Evolutionary conservation across 2,113 vertebrate genomes (phyloP).

Genomic region (Leiothrix lutea): DNA sequence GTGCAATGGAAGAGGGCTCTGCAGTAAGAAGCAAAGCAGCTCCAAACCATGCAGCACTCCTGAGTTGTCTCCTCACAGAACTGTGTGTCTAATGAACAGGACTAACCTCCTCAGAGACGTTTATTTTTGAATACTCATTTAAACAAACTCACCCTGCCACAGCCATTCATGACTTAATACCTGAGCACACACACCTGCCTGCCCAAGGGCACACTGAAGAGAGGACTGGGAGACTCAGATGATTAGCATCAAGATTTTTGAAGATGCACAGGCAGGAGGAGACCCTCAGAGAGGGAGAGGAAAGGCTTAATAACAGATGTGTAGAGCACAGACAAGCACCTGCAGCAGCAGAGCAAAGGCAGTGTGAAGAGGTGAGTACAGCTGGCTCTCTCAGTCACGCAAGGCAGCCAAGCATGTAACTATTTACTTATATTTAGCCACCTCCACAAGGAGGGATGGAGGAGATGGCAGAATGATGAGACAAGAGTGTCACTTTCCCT

Average conservation of each 20-base stretch:
- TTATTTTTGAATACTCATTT: background rate
- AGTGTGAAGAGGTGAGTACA: background rate
- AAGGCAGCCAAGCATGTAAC: background rate
- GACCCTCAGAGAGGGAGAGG: background rate
- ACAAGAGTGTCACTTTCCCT: background rate
- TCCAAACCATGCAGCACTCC: background rate
- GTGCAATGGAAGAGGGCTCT: background rate
- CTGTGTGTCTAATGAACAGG: background rate
- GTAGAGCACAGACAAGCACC: background rate
- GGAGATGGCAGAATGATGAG: background rate
- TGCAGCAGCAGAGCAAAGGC: background rate
- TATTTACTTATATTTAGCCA: slow-evolving; percentile 15
- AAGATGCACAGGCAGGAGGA: background rate
- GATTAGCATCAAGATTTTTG: background rate
- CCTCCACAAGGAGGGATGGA: background rate
- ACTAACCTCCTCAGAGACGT: background rate
- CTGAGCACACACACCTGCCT: background rate
- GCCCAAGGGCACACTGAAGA: background rate
- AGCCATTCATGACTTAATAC: background rate
- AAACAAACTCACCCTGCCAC: background rate
- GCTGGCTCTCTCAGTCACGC: background rate
- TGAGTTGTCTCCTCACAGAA: background rate
- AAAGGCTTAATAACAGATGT: background rate
- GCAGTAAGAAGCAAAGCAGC: background rate
- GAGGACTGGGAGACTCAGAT: background rate